Evolutionary conservation across 2,888 invertebrate species (phyloP).

Genomic region (Oxyteleia sp.): DNA sequence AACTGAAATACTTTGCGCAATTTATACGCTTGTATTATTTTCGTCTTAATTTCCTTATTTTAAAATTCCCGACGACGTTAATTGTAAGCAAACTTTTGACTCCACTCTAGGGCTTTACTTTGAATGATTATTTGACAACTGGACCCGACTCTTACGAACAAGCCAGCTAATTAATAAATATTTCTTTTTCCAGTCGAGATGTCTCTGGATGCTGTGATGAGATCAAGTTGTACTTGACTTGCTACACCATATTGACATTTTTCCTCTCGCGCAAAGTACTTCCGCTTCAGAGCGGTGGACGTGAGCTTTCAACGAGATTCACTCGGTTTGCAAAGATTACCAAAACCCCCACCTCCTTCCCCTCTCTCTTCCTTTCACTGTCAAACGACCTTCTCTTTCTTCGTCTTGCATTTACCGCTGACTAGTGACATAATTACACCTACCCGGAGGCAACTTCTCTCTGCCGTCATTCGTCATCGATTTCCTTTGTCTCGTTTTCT

Average conservation of each 20-base stretch:
- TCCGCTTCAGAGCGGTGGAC: conserved; percentile 56
- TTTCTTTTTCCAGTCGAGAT: conserved; percentile 76
- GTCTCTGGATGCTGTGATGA: conserved; percentile 26
- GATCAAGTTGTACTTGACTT: conserved; percentile 62
- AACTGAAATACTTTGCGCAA: too few species aligned
- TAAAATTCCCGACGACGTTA: conserved; percentile 22
- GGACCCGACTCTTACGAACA: conserved; percentile 75
- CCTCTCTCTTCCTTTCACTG: conserved; percentile 59
- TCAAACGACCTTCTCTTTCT: conserved; percentile 72
- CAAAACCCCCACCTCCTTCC: conserved; percentile 51
- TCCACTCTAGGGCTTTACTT: neutral
- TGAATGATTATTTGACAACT: conserved; percentile 64
- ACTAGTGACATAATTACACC: conserved; percentile 86
- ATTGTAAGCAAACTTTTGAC: conserved; percentile 61
- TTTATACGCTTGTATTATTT: too few species aligned
- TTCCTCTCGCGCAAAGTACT: conserved; percentile 70
- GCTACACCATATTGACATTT: conserved; percentile 61
- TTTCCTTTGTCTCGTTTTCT: conserved; percentile 81
- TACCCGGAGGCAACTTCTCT: conserved; percentile 81
- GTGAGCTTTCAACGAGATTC: conserved; percentile 80
- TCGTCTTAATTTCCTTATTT: conserved; percentile 22
- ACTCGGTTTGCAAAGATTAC: conserved; percentile 79
- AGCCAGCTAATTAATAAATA: conserved; percentile 83
- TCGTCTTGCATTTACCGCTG: conserved; percentile 73
- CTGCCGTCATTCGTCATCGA: conserved; percentile 83